Conservation (phyloP, 2,888 invertebrate genomes). For the Vesta saturnalis region DNA sequence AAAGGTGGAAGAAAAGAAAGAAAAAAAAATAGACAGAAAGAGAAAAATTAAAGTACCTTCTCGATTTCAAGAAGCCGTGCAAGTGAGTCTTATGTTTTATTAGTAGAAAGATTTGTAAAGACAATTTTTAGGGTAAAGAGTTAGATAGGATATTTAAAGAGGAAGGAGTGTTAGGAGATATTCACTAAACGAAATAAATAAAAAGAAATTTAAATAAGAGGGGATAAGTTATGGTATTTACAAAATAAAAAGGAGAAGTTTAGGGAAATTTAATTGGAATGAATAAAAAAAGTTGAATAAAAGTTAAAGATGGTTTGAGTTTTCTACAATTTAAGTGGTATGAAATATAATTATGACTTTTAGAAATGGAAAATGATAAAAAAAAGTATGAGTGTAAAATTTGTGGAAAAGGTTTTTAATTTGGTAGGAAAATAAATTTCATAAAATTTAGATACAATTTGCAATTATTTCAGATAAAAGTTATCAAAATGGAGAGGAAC, state of each 20-base stretch:
- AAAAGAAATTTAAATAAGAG: no score
- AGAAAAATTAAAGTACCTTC: no score
- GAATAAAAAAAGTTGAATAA: slow-evolving; percentile 52
- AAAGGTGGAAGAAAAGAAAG: no score
- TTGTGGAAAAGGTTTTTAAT: slow-evolving; percentile 65
- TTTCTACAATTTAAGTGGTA: not conserved
- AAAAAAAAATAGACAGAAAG: no score
- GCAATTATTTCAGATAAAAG: no score
- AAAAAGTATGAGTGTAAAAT: slow-evolving; percentile 63
- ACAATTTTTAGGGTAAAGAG: slow-evolving; percentile 73
- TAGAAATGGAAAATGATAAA: not conserved
- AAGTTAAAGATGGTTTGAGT: slow-evolving; percentile 39
- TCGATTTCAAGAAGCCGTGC: slow-evolving; percentile 69
- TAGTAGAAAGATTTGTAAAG: not conserved
- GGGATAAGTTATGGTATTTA: slow-evolving; percentile 65
- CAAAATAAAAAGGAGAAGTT: slow-evolving; percentile 69
- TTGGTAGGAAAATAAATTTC: no score
- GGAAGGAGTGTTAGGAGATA: slow-evolving; percentile 75
- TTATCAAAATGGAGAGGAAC: no score
- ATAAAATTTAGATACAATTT: no score
- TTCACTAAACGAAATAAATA: no score
- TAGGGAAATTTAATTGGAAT: slow-evolving; percentile 72
- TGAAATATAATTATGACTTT: slow-evolving; percentile 3
- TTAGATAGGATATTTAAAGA: slow-evolving; percentile 77
- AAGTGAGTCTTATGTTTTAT: slow-evolving; percentile 57